Base-by-base conservation (phyloP, 1,140 invertebrate species). In the Dinothrombium tinctorium region DNA sequence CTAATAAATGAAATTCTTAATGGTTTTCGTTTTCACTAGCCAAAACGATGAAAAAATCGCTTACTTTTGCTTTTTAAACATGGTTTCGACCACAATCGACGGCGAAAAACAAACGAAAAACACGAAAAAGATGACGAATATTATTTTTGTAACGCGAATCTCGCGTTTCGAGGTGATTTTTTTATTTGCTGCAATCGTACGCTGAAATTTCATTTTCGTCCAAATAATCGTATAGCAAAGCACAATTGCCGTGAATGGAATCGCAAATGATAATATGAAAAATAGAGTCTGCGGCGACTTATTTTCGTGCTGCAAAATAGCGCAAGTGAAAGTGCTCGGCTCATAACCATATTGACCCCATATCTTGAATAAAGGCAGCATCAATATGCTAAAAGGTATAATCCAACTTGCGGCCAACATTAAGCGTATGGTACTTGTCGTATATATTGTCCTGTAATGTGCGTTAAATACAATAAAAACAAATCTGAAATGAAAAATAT, bases 171-270 rank as follows among this genome's bases (percentile, higher is more conserved):
- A 35, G n/a, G 38, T 51, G 9, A 46, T 47, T 3, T 11, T 39
- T 33, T 23, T 46, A 9, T n/a, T 43, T 36, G 17, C 36, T 37
- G 9, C 33, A n/a, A 15, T 45, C 29, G 3, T 31, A 35, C 14
- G 19, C 35, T 23, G 46, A 37, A 15, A 40, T 37, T 20, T 26
- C 25, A 15, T 37, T 1, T 84, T 77, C 37, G 69, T 70, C 63
- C 73, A 74, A 51, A 79, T 83, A 43, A 84, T 84, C 58, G 74
- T 69, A 58, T 84, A 86, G 17, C 74, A 80, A 23, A 73, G 61
- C 20, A 78, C 73, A 45, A 84, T 84, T 3, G 76, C 74, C 2
- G 78, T 49, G 48, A 76, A 82, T 0, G 78, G 80, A 24, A 83
- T 54, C 7, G 77, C 62, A 51, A 84, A 80, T 4, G 75, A 79